Base-by-base conservation (phyloP, 2,797 vertebrate genomes). In the Myripristis jacobus region DNA sequence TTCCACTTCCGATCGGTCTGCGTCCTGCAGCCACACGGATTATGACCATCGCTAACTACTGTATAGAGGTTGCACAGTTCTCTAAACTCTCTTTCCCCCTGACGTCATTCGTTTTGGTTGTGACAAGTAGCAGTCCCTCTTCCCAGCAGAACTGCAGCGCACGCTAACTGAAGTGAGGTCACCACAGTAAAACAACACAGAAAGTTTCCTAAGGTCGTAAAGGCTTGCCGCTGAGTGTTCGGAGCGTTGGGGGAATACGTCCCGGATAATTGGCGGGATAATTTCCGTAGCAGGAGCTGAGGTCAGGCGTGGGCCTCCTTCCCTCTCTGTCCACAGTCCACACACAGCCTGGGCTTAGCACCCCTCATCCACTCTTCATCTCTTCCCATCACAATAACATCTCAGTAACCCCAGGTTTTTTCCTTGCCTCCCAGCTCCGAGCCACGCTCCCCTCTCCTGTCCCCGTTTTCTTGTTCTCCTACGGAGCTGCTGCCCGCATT, bases 191-290 rank as follows among this genome's bases (percentile, higher is more conserved):
- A 93, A 89, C 82, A 90, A 91, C 87, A 86, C 85, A 87, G 82
- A 88, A 88, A 86, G 81, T 92, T 93, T 93, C 91, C 91, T 79
- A 82, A 79, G 87, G 88, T 81, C 52, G 67, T 90, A 91, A 92
- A 92, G 84, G 54, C 83, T 84, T 68, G 82, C 83, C 62, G 29
- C 83, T 60, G 84, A 90, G 77, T 71, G 81, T 85, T 89, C 78
- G 75, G 87, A 89, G 85, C 76, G 73, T 75, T 62, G 63, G 84
- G 84, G 90, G 75, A 90, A 91, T 87, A 86, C 67, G 87, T 90
- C 82, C 87, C 77, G 87, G 86, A 86, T 93, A 92, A 93, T 92
- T 92, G 90, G 72, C 34, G 29, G 87, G 80, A 87, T 92, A 79
- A 91, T 92, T 92, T 94, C 86, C 85, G 69, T 83, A 79, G 82